A percentile compares a stretch with the other conserved stretches of the same genome.
These are phyloP conservation scores for Sebastes vulpes DNA, from an alignment of 2,797 vertebrate species.

Conservation along the genomic window DNA sequence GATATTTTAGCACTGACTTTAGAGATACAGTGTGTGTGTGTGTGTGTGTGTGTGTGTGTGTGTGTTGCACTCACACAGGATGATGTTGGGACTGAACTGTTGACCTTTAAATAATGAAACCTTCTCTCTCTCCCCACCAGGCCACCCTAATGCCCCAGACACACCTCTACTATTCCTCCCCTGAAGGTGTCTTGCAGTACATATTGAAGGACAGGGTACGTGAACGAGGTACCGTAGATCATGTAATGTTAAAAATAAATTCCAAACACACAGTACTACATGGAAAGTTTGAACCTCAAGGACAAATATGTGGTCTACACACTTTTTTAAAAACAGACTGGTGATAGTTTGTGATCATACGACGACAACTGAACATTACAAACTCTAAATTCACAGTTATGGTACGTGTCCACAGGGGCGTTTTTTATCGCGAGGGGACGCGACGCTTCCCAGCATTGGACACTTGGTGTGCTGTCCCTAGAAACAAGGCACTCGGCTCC, in stretches of 20 bases:
- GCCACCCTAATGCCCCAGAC: neutral
- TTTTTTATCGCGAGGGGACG: too few relatives aligned
- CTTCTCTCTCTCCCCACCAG: neutral
- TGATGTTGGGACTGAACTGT: neutral
- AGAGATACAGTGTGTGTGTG: neutral
- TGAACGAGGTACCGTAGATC: neutral
- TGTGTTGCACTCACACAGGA: neutral
- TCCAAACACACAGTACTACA: neutral
- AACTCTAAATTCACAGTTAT: too few relatives aligned
- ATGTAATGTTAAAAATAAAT: neutral
- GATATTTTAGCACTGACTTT: neutral
- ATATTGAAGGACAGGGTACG: neutral
- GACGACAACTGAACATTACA: too few relatives aligned
- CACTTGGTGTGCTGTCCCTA: too few relatives aligned
- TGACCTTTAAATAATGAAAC: constrained; percentile 38
- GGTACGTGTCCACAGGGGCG: too few relatives aligned
- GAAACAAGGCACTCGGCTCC: too few relatives aligned
- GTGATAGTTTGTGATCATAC: neutral
- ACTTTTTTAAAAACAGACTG: neutral
- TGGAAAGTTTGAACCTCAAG: neutral
- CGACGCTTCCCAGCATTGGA: too few relatives aligned
- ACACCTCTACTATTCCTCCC: neutral
- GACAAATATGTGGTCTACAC: neutral
- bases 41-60: too few relatives aligned
- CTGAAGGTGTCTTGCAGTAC: neutral